These are phyloP conservation scores for Cebus imitator DNA, from an alignment of 2,113 vertebrate species.

Conservation along the genomic window DNA sequence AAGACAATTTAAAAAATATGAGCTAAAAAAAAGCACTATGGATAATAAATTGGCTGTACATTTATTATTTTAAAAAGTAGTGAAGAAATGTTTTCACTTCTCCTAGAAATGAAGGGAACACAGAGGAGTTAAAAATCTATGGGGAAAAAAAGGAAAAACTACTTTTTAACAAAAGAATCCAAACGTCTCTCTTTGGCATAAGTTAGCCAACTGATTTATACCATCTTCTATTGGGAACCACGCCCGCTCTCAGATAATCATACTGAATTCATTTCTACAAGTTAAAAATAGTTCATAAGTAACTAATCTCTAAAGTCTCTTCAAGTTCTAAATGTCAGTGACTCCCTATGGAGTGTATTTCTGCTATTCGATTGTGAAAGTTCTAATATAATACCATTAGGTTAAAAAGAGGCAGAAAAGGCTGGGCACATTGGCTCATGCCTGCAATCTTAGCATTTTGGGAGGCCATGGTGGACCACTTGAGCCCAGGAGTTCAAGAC, in stretches of 20 bases:
- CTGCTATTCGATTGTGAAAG: background rate
- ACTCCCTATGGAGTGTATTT: background rate
- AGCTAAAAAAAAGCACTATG: background rate
- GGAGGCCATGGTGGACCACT: no score
- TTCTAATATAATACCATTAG: background rate
- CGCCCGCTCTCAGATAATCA: background rate
- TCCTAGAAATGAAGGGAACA: background rate
- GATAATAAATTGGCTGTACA: background rate
- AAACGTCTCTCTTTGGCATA: background rate
- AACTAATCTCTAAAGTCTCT: constrained; percentile 1
- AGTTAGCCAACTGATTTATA: background rate
- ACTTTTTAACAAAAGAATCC: background rate
- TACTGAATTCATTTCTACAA: constrained; percentile 9
- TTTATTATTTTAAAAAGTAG: background rate
- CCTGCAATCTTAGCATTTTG: no score
- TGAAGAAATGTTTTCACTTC: background rate
- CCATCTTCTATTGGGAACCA: background rate
- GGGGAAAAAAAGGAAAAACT: background rate
- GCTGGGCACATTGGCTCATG: no score
- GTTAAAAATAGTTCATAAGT: background rate
- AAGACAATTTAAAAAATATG: background rate
- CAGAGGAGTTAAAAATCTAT: background rate
- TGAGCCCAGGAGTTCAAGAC: no score
- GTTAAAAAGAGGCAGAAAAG: background rate
- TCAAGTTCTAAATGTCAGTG: background rate